A percentile compares a stretch with the other conserved stretches of the same genome.
Conservation (phyloP, 2,113 vertebrate genomes). For the Rhombomys opimus region DNA sequence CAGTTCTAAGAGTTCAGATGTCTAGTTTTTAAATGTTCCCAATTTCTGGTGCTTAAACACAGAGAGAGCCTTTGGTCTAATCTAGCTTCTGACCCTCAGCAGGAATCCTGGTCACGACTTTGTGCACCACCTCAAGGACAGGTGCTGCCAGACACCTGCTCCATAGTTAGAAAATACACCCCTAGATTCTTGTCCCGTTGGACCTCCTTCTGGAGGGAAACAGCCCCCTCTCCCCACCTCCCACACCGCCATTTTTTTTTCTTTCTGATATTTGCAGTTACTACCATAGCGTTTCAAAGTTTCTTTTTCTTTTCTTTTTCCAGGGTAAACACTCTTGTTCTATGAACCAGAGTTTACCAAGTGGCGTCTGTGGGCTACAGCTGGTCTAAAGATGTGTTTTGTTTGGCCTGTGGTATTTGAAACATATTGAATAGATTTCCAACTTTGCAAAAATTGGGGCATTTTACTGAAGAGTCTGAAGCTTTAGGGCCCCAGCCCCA, state of each 20-base stretch:
- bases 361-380: conserved; percentile 67
- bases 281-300: not conserved
- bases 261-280: not conserved
- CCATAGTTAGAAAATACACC: too few species aligned
- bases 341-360: conserved; percentile 56
- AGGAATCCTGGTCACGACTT: not conserved
- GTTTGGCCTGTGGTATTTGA: conserved; percentile 68
- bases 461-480: conserved; percentile 33
- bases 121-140: not conserved
- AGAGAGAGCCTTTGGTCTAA: not conserved
- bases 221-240: not conserved
- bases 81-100: not conserved
- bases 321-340: conserved; percentile 46
- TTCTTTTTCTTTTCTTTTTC: not conserved
- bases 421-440: conserved; percentile 64
- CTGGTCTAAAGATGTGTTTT: conserved; percentile 70
- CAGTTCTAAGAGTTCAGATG: not conserved
- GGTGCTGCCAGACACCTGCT: not conserved
- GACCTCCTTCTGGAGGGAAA: not conserved
- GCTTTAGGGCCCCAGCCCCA: not conserved
- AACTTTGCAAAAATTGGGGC: conserved; percentile 42
- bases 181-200: not conserved
- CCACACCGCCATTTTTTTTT: not conserved
- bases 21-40: not conserved
- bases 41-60: not conserved